Evolutionary conservation across 2,797 vertebrate species (phyloP).

Genomic region (Parotocinclus haroldoi): DNA sequence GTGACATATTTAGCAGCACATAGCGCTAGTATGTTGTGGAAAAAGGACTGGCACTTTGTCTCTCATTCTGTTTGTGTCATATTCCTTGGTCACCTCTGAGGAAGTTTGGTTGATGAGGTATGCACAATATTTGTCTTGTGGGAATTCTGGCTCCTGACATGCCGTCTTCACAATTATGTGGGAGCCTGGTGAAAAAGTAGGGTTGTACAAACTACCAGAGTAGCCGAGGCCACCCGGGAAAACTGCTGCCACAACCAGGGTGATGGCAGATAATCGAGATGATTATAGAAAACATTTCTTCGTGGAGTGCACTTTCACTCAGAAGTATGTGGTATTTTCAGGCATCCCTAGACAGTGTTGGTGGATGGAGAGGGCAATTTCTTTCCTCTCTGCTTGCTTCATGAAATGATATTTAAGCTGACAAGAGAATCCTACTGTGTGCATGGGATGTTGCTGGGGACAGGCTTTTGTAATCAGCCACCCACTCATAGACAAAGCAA

Average conservation of each 20-base stretch:
- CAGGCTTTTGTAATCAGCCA: constrained; percentile 24
- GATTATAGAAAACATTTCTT: constrained; percentile 40
- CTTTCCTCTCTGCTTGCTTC: background rate
- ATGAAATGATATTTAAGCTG: constrained; percentile 31
- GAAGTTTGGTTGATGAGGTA: constrained; percentile 11
- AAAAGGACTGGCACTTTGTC: background rate
- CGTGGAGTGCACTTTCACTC: background rate
- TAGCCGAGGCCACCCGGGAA: constrained; percentile 35
- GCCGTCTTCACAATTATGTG: constrained; percentile 22
- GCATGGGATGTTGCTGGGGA: constrained; percentile 17
- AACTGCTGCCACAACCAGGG: constrained; percentile 18
- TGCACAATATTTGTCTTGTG: constrained; percentile 13
- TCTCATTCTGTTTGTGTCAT: background rate
- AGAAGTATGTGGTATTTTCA: background rate
- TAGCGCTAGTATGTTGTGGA: background rate
- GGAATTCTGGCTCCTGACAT: constrained; percentile 27
- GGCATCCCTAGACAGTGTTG: constrained; percentile 23
- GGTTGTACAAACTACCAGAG: constrained; percentile 18
- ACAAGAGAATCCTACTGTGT: background rate
- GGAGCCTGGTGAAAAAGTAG: constrained; percentile 23
- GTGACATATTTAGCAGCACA: background rate
- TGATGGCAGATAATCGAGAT: constrained; percentile 33
- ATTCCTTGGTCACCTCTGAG: background rate
- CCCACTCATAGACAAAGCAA: constrained; percentile 25
- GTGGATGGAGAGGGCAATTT: constrained; percentile 18